Base-by-base conservation (phyloP, 2,888 invertebrate species). In the Ptilodon capucinus region DNA sequence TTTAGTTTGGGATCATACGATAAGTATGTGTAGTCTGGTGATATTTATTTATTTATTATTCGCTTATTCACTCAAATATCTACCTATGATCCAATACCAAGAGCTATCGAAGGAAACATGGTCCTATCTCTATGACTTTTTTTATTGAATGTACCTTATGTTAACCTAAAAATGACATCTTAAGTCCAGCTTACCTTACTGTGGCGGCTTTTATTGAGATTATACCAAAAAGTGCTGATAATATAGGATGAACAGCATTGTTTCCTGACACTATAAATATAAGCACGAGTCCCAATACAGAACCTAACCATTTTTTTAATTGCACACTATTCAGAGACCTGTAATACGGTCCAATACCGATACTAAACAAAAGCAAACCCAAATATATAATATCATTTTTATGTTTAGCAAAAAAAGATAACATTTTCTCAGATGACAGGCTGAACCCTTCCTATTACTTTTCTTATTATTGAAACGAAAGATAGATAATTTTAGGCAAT, bases 311-410 rank as follows among this genome's bases (percentile, higher is more conserved):
- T 91, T 94, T 92, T 59, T 91, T 92, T 0, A 65, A 56, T 30
- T 77, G 57, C 21, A 86, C 66, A 36, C 74, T 68, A 14, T 59
- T 64, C 49, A 91, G 86, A 68, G 91, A 89, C 54, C 93, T 91
- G 60, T 95, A 94, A 71, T 92, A 92, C 30, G 92, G 91, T 0
- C 97, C 96, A 65, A 95, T 92, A 14, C 87, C 92, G 51, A 96
- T 94, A 73, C 95, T 95, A 43, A 92, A 88, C 43, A 95, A 74
- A 53, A 97, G 82, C 42, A 96, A 84, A 11, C 88, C 76, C 44
- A 96, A 88, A 79, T 97, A 97, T 65, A 96, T 90, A 44, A 96
- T 86, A 84, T 97, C 96, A 76, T 96, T 95, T 68, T 92, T 84
- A 73, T 94, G 93, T 94, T 95, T 95, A 41, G 69, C 73, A 40